These are phyloP conservation scores for Athripsodes cinereus DNA, from an alignment of 2,888 invertebrate genomes.

Conservation along the genomic window DNA sequence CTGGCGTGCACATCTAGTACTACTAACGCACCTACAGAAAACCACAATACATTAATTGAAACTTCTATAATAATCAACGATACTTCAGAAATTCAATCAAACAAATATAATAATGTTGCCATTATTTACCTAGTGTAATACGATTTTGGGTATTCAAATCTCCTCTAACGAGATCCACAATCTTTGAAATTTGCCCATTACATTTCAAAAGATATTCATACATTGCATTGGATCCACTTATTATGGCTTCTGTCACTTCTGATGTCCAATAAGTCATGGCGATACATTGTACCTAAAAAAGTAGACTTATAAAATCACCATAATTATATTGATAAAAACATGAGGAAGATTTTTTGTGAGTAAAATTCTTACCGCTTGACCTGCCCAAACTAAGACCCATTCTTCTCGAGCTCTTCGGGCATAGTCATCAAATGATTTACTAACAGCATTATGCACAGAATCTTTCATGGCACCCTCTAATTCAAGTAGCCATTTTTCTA, in stretches of 20 bases:
- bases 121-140: slow-evolving; percentile 69
- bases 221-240: slow-evolving; percentile 50
- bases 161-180: slow-evolving; percentile 83
- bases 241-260: slow-evolving; percentile 77
- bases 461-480: slow-evolving; percentile 82
- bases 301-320: neutral
- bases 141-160: slow-evolving; percentile 78
- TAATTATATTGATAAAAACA: neutral
- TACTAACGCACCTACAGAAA: slow-evolving; percentile 68
- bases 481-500: slow-evolving; percentile 92
- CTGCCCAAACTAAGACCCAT: slow-evolving; percentile 92
- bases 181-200: slow-evolving; percentile 71
- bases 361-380: slow-evolving; percentile 61
- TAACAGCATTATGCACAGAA: slow-evolving; percentile 71
- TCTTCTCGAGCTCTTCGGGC: slow-evolving; percentile 54
- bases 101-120: no score
- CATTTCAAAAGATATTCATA: slow-evolving; percentile 62
- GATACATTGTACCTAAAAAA: slow-evolving; percentile 63
- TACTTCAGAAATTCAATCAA: no score
- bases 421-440: slow-evolving; percentile 68
- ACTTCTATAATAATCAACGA: neutral
- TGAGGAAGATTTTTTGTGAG: neutral
- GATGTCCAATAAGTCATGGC: slow-evolving; percentile 86
- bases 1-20: slow-evolving; percentile 91
- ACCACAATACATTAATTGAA: neutral